A percentile compares a stretch with the other conserved stretches of the same genome.
Evolutionary conservation across 2,113 vertebrate genomes (phyloP).

Genomic region (Procavia capensis): DNA sequence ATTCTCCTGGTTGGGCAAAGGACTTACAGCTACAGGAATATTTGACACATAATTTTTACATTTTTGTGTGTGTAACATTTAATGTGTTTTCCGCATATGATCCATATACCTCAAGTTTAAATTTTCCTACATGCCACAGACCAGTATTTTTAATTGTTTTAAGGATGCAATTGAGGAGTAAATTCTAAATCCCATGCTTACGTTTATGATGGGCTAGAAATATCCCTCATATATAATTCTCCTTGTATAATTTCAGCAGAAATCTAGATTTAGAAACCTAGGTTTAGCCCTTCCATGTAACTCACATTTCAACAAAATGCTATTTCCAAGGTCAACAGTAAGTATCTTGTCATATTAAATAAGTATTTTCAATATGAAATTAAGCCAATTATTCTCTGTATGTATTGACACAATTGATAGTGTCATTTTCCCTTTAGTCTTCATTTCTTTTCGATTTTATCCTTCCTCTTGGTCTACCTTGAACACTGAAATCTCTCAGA

Average conservation of each 20-base stretch:
- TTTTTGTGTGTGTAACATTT: neutral
- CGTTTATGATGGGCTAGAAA: neutral
- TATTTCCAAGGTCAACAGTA: neutral
- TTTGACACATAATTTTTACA: neutral
- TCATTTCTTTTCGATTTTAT: neutral
- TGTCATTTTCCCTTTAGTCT: neutral
- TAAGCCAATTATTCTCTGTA: neutral
- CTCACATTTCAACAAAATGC: neutral
- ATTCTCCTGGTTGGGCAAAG: neutral
- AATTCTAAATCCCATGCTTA: constrained; percentile 30
- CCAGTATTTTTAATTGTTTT: neutral
- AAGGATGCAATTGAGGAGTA: neutral
- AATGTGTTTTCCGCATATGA: neutral
- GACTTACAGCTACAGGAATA: neutral
- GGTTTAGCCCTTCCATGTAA: neutral
- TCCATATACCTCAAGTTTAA: neutral
- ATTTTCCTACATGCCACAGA: neutral
- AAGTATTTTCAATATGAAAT: neutral
- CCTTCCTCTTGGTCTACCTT: neutral
- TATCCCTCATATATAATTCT: neutral
- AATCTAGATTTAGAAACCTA: neutral
- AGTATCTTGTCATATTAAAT: neutral
- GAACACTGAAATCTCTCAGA: neutral
- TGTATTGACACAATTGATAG: neutral
- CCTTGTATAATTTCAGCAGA: neutral